phyloP scores from a whole-genome alignment of 2,888 invertebrate species.

The Phoenoteleia sp. region DNA sequence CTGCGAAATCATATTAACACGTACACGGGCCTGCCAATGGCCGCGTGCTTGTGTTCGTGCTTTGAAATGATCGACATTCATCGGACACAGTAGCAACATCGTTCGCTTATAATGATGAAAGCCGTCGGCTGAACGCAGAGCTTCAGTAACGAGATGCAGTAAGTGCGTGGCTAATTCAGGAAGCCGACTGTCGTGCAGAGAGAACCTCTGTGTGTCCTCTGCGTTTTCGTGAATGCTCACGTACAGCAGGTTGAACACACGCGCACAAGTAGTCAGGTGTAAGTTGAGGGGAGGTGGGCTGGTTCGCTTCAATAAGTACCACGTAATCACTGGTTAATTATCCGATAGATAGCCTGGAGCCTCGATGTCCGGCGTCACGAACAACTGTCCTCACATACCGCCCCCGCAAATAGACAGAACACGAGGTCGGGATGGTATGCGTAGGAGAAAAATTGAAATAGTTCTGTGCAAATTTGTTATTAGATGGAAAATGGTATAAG shows the following conservation, averaged over 20 bases:
- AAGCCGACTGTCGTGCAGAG: slow-evolving; percentile 53
- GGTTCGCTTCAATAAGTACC: slow-evolving; percentile 85
- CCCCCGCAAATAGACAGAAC: slow-evolving; percentile 20
- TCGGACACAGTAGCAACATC: slow-evolving; percentile 49
- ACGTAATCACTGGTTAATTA: slow-evolving; percentile 86
- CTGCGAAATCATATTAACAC: slow-evolving; percentile 61
- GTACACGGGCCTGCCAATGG: slow-evolving; percentile 16
- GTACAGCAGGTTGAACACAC: slow-evolving; percentile 27
- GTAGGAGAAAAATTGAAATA: background rate
- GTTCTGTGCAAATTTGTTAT: too few relatives aligned
- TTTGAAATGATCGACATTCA: slow-evolving; percentile 68
- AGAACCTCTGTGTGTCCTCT: slow-evolving; percentile 30
- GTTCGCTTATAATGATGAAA: slow-evolving; percentile 82
- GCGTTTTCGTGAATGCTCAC: slow-evolving; percentile 60
- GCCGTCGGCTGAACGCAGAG: slow-evolving; percentile 82
- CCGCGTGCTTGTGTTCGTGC: slow-evolving; percentile 17
- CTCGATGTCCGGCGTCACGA: slow-evolving; percentile 78
- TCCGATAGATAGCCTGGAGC: slow-evolving; percentile 85
- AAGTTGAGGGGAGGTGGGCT: slow-evolving; percentile 76
- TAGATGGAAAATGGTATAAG: too few relatives aligned
- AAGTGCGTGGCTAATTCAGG: slow-evolving; percentile 81
- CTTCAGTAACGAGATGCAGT: slow-evolving; percentile 86
- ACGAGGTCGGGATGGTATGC: background rate
- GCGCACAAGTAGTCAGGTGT: slow-evolving; percentile 39
- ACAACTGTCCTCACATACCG: slow-evolving; percentile 62